phyloP scores from a whole-genome alignment of 2,797 vertebrate genomes.

The Hephaestus fuliginosus region DNA sequence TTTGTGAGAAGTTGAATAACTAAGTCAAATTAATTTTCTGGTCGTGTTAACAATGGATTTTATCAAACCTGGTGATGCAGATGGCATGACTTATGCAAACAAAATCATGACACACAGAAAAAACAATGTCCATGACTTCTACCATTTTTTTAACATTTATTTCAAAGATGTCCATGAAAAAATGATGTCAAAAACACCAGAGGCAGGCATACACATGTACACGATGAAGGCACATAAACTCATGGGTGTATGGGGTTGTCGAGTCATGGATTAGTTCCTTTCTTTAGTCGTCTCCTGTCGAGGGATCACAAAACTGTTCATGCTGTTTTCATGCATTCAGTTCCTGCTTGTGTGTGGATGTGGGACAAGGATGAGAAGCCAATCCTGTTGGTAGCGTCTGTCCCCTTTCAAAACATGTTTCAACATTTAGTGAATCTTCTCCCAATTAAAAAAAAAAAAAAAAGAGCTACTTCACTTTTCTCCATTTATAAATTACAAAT shows the following conservation, averaged over 20 bases:
- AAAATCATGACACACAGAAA: slow-evolving; percentile 45
- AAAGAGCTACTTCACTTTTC: slow-evolving; percentile 13
- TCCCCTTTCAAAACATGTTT: slow-evolving; percentile 24
- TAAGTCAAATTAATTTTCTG: neutral
- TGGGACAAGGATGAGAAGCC: slow-evolving; percentile 10
- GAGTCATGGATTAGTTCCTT: slow-evolving; percentile 21
- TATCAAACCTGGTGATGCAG: slow-evolving; percentile 41
- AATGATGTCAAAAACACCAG: slow-evolving; percentile 77
- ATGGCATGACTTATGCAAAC: slow-evolving; percentile 61
- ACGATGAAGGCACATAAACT: slow-evolving; percentile 91
- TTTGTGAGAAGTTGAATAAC: no score
- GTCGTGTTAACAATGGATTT: neutral
- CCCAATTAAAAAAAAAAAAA: slow-evolving; percentile 16
- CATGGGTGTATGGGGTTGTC: slow-evolving; percentile 48
- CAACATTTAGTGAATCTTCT: slow-evolving; percentile 7
- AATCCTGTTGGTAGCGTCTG: slow-evolving; percentile 6
- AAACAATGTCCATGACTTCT: slow-evolving; percentile 66
- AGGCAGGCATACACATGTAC: slow-evolving; percentile 84
- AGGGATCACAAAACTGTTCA: slow-evolving; percentile 19
- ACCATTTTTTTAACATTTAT: slow-evolving; percentile 82
- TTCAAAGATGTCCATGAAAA: slow-evolving; percentile 86
- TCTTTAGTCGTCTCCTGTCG: slow-evolving; percentile 23
- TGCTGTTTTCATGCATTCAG: slow-evolving; percentile 58
- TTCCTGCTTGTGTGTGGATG: slow-evolving; percentile 40
- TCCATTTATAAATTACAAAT: slow-evolving; percentile 46